These are phyloP conservation scores for Pogonocherus hispidulus DNA, from an alignment of 2,888 invertebrate species.

Conservation along the genomic window DNA sequence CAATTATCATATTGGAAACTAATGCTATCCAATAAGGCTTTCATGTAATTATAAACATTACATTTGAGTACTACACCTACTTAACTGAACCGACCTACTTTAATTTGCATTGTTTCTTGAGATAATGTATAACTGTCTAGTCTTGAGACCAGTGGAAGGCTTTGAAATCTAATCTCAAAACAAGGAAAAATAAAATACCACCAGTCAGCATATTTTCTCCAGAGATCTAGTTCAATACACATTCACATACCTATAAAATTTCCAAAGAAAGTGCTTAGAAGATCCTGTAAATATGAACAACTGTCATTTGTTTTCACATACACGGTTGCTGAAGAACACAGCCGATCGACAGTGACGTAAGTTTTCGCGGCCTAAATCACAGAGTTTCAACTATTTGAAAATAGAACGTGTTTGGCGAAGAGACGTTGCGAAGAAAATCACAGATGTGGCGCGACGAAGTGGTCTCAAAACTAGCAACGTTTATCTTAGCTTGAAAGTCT, in stretches of 20 bases:
- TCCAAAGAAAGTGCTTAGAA: slow-evolving; percentile 12
- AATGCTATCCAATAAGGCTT: slow-evolving; percentile 16
- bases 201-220: not conserved
- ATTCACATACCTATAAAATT: slow-evolving; percentile 13
- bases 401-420: slow-evolving; percentile 6
- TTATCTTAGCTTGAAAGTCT: slow-evolving; percentile 34
- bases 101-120: slow-evolving; percentile 34
- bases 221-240: not conserved
- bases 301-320: slow-evolving; percentile 25
- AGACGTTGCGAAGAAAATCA: slow-evolving; percentile 18
- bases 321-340: slow-evolving; percentile 19
- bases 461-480: slow-evolving; percentile 34
- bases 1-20: slow-evolving; percentile 36
- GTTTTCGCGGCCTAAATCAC: slow-evolving; percentile 15
- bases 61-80: slow-evolving; percentile 44
- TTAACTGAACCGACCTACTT: slow-evolving; percentile 33
- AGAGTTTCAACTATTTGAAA: not conserved
- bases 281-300: slow-evolving; percentile 1
- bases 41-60: slow-evolving; percentile 7
- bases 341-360: slow-evolving; percentile 5
- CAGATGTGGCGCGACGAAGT: slow-evolving; percentile 23
- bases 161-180: not conserved
- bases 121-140: not conserved
- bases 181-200: not conserved
- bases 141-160: not conserved